A percentile compares a stretch with the other conserved stretches of the same genome.
phyloP scores from a whole-genome alignment of 2,888 invertebrate genomes.

The Abrostola triplasia region DNA sequence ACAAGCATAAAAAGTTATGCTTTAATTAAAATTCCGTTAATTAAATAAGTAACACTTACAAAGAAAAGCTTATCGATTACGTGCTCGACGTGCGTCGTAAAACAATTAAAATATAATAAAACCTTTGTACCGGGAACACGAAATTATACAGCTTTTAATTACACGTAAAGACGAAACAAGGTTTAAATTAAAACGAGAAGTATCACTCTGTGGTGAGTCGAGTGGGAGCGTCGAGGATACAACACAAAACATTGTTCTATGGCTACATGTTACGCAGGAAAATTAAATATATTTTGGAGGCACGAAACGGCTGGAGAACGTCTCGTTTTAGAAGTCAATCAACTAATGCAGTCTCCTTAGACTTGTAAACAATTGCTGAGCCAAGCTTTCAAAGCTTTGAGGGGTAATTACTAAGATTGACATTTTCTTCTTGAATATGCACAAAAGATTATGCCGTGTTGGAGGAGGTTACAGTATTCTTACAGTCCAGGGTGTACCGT shows the following conservation, averaged over 20 bases:
- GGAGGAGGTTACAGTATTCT: too few relatives aligned
- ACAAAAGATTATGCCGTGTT: too few relatives aligned
- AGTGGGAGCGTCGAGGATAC: constrained; percentile 18
- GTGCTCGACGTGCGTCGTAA: constrained; percentile 12
- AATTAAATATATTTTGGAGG: constrained; percentile 21
- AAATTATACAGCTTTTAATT: constrained; percentile 44
- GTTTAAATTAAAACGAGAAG: constrained; percentile 45
- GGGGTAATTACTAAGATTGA: constrained; percentile 7
- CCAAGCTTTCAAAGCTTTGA: constrained; percentile 16
- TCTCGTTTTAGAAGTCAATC: constrained; percentile 42
- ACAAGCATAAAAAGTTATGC: not conserved
- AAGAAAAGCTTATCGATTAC: constrained; percentile 3
- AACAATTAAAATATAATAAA: constrained; percentile 33
- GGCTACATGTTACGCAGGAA: constrained; percentile 13
- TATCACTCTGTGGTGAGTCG: constrained; percentile 34
- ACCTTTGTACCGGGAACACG: constrained; percentile 15
- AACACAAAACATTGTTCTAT: constrained; percentile 38
- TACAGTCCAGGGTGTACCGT: too few relatives aligned
- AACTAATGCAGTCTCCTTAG: constrained; percentile 44
- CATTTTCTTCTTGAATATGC: too few relatives aligned
- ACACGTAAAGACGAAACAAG: constrained; percentile 40
- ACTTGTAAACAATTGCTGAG: constrained; percentile 25
- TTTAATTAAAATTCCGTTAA: constrained; percentile 1
- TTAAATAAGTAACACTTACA: not conserved
- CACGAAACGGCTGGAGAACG: constrained; percentile 4